Conservation (phyloP, 2,113 vertebrate genomes). For the Scomber colias region DNA sequence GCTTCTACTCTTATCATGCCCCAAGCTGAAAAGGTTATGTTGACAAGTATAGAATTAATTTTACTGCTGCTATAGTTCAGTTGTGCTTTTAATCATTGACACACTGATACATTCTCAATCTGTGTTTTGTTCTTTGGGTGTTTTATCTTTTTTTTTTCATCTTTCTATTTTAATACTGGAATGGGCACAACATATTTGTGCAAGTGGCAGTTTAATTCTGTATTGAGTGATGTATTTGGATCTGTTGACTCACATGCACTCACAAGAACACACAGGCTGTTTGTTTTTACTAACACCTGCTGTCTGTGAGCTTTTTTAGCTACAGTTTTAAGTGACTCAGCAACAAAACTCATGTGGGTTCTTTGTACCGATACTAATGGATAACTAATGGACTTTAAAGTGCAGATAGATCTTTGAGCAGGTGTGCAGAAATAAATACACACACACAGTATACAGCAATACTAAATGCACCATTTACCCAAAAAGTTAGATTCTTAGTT, state of each 20-base stretch:
- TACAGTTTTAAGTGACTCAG: constrained; percentile 8
- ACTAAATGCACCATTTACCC: background rate
- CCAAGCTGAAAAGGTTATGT: background rate
- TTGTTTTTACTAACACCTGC: background rate
- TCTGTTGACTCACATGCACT: background rate
- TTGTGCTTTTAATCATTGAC: background rate
- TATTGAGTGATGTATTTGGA: background rate
- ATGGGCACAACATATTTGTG: no score
- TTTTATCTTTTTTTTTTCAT: background rate
- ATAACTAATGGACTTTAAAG: background rate
- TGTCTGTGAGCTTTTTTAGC: background rate
- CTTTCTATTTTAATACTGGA: background rate
- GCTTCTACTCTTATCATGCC: background rate
- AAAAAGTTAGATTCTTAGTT: background rate
- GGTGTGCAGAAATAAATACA: no score
- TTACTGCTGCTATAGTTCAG: no score
- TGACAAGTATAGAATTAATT: background rate
- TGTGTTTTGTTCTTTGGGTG: background rate
- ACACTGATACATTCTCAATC: background rate
- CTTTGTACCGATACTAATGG: background rate
- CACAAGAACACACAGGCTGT: background rate
- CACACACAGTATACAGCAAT: no score
- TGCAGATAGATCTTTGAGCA: background rate
- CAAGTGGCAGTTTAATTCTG: no score
- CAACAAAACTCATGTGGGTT: constrained; percentile 25